A percentile compares a stretch with the other conserved stretches of the same genome.
Conservation (phyloP, 2,797 vertebrate species). For the Garrulus glandarius region DNA sequence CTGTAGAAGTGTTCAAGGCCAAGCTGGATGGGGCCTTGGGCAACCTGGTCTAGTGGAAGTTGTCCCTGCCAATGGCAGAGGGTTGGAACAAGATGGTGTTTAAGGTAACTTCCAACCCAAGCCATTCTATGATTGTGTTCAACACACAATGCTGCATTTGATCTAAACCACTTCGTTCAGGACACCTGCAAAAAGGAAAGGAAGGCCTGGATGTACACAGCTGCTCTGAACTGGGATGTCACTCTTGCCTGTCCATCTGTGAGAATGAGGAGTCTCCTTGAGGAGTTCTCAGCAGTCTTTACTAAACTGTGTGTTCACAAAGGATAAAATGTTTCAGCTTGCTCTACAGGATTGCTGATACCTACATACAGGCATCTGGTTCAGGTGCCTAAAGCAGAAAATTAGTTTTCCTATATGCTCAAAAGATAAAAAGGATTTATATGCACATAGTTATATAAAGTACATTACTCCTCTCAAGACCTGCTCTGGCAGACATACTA, state of each 20-base stretch:
- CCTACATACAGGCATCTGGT: neutral
- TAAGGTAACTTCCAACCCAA: neutral
- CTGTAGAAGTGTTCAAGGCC: neutral
- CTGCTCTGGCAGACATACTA: neutral
- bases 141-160: neutral
- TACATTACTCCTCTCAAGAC: neutral
- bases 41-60: neutral
- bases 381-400: neutral
- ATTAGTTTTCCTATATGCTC: neutral
- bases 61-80: neutral
- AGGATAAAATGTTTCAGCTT: neutral
- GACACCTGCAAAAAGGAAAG: neutral
- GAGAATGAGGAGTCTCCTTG: rapidly evolving
- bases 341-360: neutral
- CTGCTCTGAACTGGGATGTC: neutral
- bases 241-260: rapidly evolving
- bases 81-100: rapidly evolving
- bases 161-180: neutral
- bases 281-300: neutral
- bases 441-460: neutral
- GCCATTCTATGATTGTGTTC: neutral
- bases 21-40: neutral
- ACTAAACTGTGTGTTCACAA: neutral
- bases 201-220: neutral
- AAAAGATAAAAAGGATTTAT: neutral